Conservation (phyloP, 1,140 invertebrate species). For the Eufriesea mexicana region DNA sequence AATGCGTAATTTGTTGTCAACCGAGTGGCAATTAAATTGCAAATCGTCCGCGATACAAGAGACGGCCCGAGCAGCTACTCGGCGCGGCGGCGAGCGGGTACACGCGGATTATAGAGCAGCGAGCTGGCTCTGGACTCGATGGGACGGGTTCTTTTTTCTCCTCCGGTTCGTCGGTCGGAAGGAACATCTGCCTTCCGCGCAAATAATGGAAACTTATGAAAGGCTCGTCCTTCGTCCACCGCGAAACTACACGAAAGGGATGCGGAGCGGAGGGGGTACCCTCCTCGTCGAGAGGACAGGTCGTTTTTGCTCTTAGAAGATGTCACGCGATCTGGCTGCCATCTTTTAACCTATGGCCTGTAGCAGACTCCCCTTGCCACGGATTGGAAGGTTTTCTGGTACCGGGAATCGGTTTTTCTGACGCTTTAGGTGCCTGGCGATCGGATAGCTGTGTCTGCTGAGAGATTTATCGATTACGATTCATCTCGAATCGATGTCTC, state of each 20-base stretch:
- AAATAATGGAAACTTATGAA: constrained; percentile 57
- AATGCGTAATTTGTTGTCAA: background rate
- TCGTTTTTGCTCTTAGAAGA: constrained; percentile 12
- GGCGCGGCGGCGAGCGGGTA: no score
- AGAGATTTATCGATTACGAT: no score
- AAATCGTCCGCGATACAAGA: background rate
- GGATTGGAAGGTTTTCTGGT: background rate
- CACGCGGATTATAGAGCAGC: background rate
- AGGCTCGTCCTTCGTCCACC: constrained; percentile 24
- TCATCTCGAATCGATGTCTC: no score
- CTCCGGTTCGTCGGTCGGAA: background rate
- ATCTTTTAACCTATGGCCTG: background rate
- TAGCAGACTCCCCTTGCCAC: no score
- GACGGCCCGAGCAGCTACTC: no score
- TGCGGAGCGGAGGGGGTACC: no score
- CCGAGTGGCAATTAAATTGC: background rate
- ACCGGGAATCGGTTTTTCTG: background rate
- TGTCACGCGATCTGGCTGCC: background rate
- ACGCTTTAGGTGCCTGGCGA: no score
- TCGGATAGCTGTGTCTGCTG: background rate
- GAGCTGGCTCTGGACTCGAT: constrained; percentile 1
- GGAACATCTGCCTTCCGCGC: constrained; percentile 52
- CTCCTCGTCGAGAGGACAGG: constrained; percentile 8
- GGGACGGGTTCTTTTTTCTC: constrained; percentile 42
- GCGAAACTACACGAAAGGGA: background rate